phyloP scores from a whole-genome alignment of 2,888 invertebrate species.

The Oscheius sp. region DNA sequence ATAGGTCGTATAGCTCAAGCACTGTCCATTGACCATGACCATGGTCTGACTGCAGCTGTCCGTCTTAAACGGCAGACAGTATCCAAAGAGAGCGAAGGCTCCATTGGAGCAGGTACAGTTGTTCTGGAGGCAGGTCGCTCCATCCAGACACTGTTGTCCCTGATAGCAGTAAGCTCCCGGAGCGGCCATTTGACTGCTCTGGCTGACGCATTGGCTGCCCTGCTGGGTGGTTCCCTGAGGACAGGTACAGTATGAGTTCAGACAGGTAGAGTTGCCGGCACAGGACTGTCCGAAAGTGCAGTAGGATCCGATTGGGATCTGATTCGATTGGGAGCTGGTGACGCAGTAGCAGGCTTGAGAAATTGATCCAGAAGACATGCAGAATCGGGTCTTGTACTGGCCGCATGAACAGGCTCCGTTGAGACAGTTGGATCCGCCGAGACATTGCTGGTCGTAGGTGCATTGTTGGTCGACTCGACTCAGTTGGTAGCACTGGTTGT shows the following conservation, averaged over 20 bases:
- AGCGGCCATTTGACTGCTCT: not conserved
- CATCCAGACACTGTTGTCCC: not conserved
- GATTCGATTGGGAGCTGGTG: not conserved
- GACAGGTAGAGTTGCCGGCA: conserved; percentile 22
- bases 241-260: conserved; percentile 23
- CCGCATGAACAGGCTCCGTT: conserved; percentile 1
- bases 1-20: not conserved
- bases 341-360: conserved; percentile 22
- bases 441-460: conserved; percentile 14
- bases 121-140: not conserved
- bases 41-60: conserved; percentile 11
- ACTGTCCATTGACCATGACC: conserved; percentile 18
- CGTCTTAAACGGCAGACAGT: conserved; percentile 16
- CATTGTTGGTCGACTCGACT: not conserved
- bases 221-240: conserved; percentile 1
- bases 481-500: conserved; percentile 20
- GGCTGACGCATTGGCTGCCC: conserved; percentile 5
- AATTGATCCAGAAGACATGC: no score
- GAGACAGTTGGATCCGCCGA: conserved; percentile 14
- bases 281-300: conserved; percentile 16
- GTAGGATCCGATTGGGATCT: not conserved
- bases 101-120: conserved; percentile 16
- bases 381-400: not conserved
- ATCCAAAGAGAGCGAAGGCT: conserved; percentile 6
- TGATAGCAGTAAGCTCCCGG: not conserved